Evolutionary conservation across 2,888 invertebrate genomes (phyloP).

Genomic region (Hipparchia semele): DNA sequence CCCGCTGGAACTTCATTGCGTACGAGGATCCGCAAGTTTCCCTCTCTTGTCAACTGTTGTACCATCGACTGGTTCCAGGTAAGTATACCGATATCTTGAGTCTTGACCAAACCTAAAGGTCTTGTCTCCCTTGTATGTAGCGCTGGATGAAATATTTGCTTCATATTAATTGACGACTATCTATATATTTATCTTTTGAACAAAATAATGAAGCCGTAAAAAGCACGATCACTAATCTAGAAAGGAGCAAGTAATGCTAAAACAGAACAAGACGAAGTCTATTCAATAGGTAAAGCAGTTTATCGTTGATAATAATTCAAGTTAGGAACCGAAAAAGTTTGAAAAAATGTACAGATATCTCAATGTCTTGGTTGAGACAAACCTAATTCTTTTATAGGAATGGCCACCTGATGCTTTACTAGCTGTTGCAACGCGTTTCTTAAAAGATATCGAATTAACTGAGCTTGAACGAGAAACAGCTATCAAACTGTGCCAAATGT

Average conservation of each 20-base stretch:
- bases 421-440: constrained; percentile 93
- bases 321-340: background rate
- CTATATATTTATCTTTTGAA: no score
- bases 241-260: no score
- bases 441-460: constrained; percentile 90
- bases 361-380: background rate
- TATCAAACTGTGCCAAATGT: constrained; percentile 94
- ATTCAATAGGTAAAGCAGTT: no score
- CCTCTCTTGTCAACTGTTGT: constrained; percentile 96
- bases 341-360: background rate
- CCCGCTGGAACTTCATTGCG: constrained; percentile 94
- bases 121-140: no score
- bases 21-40: constrained; percentile 93
- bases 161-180: no score
- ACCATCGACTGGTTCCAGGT: constrained; percentile 98
- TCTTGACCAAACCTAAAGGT: no score
- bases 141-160: no score
- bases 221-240: no score
- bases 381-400: constrained; percentile 72
- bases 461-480: constrained; percentile 89
- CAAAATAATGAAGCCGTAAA: no score
- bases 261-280: no score
- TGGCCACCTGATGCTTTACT: constrained; percentile 97
- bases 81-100: background rate
- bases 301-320: background rate